Base-by-base conservation (phyloP, 2,888 invertebrate species). In the Ectropis crepuscularia region DNA sequence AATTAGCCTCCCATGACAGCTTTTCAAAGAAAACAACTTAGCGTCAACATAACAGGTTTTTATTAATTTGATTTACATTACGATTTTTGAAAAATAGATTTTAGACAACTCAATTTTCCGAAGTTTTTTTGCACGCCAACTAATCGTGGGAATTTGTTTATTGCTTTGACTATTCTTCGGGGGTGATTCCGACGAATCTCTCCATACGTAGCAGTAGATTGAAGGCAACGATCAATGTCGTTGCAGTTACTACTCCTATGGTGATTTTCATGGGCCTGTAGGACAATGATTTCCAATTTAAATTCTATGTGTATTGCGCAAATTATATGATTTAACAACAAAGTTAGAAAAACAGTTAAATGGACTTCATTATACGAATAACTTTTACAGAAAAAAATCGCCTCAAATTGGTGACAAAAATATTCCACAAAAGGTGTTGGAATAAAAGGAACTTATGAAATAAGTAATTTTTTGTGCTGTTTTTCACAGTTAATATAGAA, bases 221-320 rank as follows among this genome's bases (percentile, higher is more conserved):
- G 73, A 88, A 80, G 0, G 79, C 87, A 11, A 92, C 74, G 2
- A 91, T 61, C 0, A 91, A 16, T n/a, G 89, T 83, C 10, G 91
- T 92, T 46, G 87, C 57, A 4, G 86, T 85, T 41, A 91, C 87
- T 12, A 91, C 83, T 9, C 80, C 89, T 58, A 92, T 87, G 8
- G 92, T 91, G 11, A 91, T 76, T 76, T 92, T 92, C 92, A 92
- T 92, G 0, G 91, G 84, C 49, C 92, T 92, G 86, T 28, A 78
- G 83, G 73, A 38, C 65, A 47, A 8, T 6, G 53, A 11, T 36
- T 28, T 11, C 16, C 16, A 28, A 28, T 28, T 1, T 28, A 28
- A 28, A 28, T 28, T 2, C 16, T 2, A 28, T 28, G 16, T 28
- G 16, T 28, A 28, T 2, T 28, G 16, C 1, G 4, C 16, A 28